Evolutionary conservation across 1,140 invertebrate species (phyloP), one percentile per base, ranked within the genome.

Genomic region (Drosophila funebris): DNA sequence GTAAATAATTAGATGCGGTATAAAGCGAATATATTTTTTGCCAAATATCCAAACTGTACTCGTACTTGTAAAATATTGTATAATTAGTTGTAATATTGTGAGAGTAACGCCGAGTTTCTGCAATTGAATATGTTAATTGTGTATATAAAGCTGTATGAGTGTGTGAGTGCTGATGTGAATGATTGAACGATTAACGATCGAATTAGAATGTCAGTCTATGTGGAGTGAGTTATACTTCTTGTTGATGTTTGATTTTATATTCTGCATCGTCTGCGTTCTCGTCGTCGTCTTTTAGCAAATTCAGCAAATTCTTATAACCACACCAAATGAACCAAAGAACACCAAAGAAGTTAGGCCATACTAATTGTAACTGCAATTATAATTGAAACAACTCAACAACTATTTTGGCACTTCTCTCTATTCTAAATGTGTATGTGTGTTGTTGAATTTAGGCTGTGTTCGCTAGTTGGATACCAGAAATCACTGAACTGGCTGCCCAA

Each of bases 401-500:
- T 31, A 22, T 60, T 50, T 77, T 77, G 71, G 67, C 72, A 75
- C 72, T 53, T 54, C 53, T 72, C 31, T 61, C 39, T 64, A 76
- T 79, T 88, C 76, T 90, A 85, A 90, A 78, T 87, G 73, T 91
- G 84, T 90, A 80, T 90, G 89, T 90, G 89, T 91, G 83, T 76
- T 87, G 80, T 90, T 90, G 76, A 90, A 81, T 90, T 80, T 96
- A 97, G 96, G 97, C 96, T 94, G 96, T 99, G 95, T 99, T 99
- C 96, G 97, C 98, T 94, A 98, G 97, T 95, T 98, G 97, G 96
- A 98, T 99, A 94, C 98, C 98, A 93, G 98, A 99, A 96, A 99
- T 99, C 94, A 98, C 97, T 93, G 97, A 98, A 94, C 96, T 99
- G 94, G 96, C 98, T 93, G 97, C 97, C 93, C 97, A 97, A 94